Evolutionary conservation across 2,888 invertebrate genomes (phyloP).

Genomic region (Stenodera caucasica): DNA sequence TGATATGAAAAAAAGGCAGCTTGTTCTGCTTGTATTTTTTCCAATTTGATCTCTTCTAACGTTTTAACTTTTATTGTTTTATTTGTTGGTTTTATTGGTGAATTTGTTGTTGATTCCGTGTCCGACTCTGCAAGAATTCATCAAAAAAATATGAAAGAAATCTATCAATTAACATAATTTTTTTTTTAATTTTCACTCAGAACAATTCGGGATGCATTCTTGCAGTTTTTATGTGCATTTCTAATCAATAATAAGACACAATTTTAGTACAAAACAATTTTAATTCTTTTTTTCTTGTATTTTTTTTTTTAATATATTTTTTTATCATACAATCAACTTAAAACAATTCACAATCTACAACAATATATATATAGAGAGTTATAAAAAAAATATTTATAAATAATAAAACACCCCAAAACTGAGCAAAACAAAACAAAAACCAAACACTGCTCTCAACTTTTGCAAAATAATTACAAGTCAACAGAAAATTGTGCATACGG

Average conservation of each 20-base stretch:
- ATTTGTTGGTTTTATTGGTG: constrained; percentile 59
- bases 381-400: constrained; percentile 28
- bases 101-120: constrained; percentile 69
- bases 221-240: constrained; percentile 47
- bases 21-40: constrained; percentile 70
- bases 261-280: constrained; percentile 36
- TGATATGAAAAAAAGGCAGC: constrained; percentile 71
- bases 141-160: constrained; percentile 40
- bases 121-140: constrained; percentile 80
- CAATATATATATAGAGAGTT: constrained; percentile 2
- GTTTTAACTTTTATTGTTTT: constrained; percentile 62
- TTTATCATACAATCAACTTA: constrained; percentile 33
- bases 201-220: constrained; percentile 49
- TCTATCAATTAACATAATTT: constrained; percentile 17
- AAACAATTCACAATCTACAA: constrained; percentile 20
- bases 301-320: constrained; percentile 19
- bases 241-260: constrained; percentile 23
- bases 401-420: constrained; percentile 31
- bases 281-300: constrained; percentile 27
- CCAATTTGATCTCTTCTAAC: constrained; percentile 69
- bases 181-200: constrained; percentile 17
- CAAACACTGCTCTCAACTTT: constrained; percentile 20
- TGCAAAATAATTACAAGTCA: constrained; percentile 17
- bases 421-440: constrained; percentile 24
- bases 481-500: constrained; percentile 37